Conservation (phyloP, 2,797 vertebrate species). For the Acrossocheilus fasciatus region DNA sequence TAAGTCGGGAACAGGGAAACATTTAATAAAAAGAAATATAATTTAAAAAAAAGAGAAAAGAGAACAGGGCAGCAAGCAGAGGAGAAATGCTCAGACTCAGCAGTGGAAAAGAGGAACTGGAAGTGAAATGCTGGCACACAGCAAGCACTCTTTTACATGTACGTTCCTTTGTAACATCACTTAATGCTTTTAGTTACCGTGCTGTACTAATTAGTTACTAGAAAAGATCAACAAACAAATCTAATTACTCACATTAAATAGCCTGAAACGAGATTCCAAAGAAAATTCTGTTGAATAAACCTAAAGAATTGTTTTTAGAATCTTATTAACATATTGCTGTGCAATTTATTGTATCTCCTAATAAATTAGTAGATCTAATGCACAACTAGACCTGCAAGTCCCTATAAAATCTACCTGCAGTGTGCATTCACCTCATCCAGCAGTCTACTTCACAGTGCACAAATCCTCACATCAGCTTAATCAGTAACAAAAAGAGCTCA, state of each 20-base stretch:
- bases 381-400: constrained; percentile 5
- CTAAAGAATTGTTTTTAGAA: background rate
- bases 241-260: background rate
- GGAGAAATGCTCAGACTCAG: constrained; percentile 7
- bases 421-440: constrained; percentile 16
- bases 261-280: background rate
- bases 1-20: background rate
- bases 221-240: background rate
- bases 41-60: constrained; percentile 51
- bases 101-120: constrained; percentile 60
- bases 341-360: background rate
- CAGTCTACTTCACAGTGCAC: constrained; percentile 18
- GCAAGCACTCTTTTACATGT: background rate
- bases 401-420: background rate
- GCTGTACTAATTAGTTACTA: background rate
- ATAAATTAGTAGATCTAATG: constrained; percentile 3
- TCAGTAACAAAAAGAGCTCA: constrained; percentile 2
- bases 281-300: background rate
- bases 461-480: background rate
- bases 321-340: background rate
- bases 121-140: constrained; percentile 65
- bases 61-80: background rate
- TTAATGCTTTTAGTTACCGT: background rate
- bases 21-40: background rate
- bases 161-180: background rate